phyloP scores from a whole-genome alignment of 2,113 vertebrate genomes.

The Callipepla squamata region DNA sequence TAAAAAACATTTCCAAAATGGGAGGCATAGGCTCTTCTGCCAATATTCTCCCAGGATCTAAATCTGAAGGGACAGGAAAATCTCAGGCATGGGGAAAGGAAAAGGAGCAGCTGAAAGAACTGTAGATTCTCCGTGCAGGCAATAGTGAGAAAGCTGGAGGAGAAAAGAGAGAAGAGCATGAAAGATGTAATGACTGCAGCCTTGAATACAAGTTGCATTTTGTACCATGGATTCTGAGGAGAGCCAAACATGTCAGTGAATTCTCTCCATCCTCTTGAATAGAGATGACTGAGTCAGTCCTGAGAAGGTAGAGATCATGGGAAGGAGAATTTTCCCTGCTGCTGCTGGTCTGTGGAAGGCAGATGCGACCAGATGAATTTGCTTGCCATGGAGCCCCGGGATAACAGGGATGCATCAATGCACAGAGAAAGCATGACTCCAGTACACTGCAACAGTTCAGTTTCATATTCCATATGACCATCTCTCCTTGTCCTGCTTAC shows the following conservation, averaged over 20 bases:
- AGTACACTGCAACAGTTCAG: not conserved
- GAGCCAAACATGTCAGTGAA: not conserved
- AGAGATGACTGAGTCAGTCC: not conserved
- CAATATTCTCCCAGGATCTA: not conserved
- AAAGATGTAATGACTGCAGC: not conserved
- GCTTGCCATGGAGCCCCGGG: not conserved
- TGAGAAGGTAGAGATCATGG: not conserved
- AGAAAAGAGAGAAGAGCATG: not conserved
- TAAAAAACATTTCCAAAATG: not conserved
- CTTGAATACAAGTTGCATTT: not conserved
- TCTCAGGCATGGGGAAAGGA: not conserved
- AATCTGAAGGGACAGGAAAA: not conserved
- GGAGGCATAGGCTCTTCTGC: not conserved
- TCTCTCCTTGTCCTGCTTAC: not conserved
- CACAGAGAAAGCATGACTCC: not conserved
- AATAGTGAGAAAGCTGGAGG: not conserved
- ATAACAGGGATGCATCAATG: too few species aligned
- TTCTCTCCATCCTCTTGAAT: not conserved
- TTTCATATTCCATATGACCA: not conserved
- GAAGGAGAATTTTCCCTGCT: not conserved
- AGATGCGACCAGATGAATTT: not conserved
- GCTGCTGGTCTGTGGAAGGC: not conserved
- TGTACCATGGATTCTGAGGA: not conserved
- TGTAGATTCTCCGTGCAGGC: not conserved
- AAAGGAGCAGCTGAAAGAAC: not conserved